A percentile compares a stretch with the other conserved stretches of the same genome.
Evolutionary conservation across 1,140 invertebrate genomes (phyloP).

Genomic region (Achroia grisella): DNA sequence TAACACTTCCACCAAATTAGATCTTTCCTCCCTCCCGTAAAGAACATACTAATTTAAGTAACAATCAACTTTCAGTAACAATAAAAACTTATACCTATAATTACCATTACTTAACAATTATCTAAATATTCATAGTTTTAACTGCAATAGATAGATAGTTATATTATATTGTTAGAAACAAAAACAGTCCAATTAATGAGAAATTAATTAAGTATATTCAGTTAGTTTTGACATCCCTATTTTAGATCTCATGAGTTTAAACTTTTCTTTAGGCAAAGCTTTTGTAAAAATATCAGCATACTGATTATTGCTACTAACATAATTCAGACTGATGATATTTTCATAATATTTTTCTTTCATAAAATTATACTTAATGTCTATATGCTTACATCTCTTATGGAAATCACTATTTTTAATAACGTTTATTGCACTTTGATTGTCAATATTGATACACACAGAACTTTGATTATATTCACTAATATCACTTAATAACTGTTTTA

Average conservation of each 20-base stretch:
- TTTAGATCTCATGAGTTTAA: neutral
- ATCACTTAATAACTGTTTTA: slow-evolving; percentile 29
- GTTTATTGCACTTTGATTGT: slow-evolving; percentile 36
- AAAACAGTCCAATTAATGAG: no score
- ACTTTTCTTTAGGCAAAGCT: slow-evolving; percentile 5
- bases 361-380: slow-evolving; percentile 41
- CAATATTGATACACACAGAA: slow-evolving; percentile 26
- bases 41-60: no score
- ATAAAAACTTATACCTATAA: no score
- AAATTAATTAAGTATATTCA: no score
- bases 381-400: slow-evolving; percentile 38
- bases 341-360: slow-evolving; percentile 22
- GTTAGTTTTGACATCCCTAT: no score
- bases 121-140: no score
- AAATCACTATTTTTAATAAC: slow-evolving; percentile 32
- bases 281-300: slow-evolving; percentile 21
- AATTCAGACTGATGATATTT: slow-evolving; percentile 12
- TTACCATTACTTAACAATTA: no score
- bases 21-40: no score
- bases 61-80: no score
- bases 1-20: no score
- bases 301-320: slow-evolving; percentile 12
- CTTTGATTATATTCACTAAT: slow-evolving; percentile 9
- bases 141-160: no score
- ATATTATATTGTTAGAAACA: no score